Conservation (phyloP, 2,797 vertebrate genomes). For the Chelidonichthys spinosus region DNA sequence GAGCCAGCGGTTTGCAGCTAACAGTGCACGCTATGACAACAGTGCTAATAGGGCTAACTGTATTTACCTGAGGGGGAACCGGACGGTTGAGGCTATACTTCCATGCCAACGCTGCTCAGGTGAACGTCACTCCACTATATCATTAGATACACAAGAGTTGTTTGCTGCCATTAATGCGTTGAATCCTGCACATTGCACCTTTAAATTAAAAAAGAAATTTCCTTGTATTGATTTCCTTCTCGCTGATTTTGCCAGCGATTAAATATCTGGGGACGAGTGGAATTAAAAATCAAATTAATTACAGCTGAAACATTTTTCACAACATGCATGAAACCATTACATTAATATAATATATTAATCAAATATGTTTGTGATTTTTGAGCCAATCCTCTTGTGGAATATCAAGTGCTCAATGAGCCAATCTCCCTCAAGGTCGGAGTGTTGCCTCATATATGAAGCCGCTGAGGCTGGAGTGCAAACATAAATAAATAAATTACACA, state of each 20-base stretch:
- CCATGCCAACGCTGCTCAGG: too few relatives aligned
- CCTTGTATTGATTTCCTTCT: neutral
- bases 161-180: too few relatives aligned
- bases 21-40: neutral
- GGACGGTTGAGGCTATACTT: too few relatives aligned
- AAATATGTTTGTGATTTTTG: neutral
- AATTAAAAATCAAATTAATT: neutral
- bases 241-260: neutral
- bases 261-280: neutral
- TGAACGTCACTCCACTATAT: too few relatives aligned
- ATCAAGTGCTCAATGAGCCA: neutral
- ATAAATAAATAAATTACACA: too few relatives aligned
- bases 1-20: neutral
- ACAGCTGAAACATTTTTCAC: neutral
- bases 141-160: neutral
- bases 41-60: too few relatives aligned
- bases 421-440: too few relatives aligned
- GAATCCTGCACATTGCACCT: neutral
- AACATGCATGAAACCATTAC: neutral
- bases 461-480: too few relatives aligned
- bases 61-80: too few relatives aligned
- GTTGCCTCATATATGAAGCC: too few relatives aligned
- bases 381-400: neutral
- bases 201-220: neutral
- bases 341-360: slow-evolving; percentile 3